Evolutionary conservation across 2,113 vertebrate genomes (phyloP).

Genomic region (Junco hyemalis): DNA sequence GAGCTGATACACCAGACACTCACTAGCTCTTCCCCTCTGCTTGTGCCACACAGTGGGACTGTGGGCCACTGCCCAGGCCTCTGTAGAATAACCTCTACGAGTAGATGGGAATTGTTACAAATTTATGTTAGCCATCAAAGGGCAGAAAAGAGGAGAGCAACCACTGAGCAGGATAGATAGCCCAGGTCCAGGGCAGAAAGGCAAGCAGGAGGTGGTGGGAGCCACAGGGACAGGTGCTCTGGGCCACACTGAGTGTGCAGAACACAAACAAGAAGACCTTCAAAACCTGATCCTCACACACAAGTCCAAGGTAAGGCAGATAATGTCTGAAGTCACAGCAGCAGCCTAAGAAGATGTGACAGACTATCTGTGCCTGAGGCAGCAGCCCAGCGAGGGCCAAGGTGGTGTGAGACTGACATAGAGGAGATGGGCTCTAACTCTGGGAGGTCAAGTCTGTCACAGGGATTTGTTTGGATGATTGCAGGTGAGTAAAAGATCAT

Average conservation of each 20-base stretch:
- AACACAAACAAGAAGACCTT: neutral
- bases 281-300: neutral
- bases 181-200: neutral
- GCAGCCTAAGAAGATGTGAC: neutral
- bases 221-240: neutral
- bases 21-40: neutral
- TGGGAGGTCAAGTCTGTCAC: neutral
- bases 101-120: neutral
- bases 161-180: neutral
- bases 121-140: neutral
- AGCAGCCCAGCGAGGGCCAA: neutral
- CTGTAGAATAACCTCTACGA: neutral
- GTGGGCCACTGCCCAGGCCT: neutral
- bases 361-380: neutral
- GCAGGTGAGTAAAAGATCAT: neutral
- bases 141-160: neutral
- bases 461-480: neutral
- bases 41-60: neutral
- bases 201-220: neutral
- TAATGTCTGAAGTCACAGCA: neutral
- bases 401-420: accelerated
- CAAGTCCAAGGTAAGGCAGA: neutral
- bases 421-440: neutral
- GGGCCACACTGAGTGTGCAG: neutral
- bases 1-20: neutral